These are phyloP conservation scores for Hiodon tergisus DNA, from an alignment of 2,113 vertebrate species.

Conservation along the genomic window DNA sequence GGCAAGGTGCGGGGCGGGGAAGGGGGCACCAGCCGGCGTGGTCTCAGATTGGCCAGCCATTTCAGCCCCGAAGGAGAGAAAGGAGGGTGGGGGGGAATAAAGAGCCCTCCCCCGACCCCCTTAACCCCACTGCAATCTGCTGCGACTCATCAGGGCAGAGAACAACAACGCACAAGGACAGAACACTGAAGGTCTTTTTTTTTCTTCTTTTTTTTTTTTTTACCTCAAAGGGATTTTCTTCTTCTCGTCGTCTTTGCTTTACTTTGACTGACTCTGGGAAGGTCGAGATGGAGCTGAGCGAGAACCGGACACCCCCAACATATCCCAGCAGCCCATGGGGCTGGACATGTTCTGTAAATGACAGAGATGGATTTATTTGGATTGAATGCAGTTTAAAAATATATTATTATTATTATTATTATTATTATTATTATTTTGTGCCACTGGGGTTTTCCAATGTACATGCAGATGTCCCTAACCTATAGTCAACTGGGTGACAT, in stretches of 20 bases:
- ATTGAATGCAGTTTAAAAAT: background rate
- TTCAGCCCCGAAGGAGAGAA: background rate
- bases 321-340: conserved; percentile 4
- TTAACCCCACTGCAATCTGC: too few relatives aligned
- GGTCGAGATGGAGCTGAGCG: background rate
- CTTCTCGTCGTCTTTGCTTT: background rate
- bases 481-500: background rate
- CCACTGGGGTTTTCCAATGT: background rate
- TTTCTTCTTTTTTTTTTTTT: background rate
- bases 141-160: background rate
- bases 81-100: background rate
- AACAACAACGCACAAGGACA: conserved; percentile 15
- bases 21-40: background rate
- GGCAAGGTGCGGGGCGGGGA: background rate
- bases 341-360: background rate
- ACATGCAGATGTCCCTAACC: background rate
- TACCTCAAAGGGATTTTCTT: background rate
- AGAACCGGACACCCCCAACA: background rate
- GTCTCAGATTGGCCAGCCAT: too few relatives aligned
- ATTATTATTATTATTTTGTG: background rate
- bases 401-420: background rate
- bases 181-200: conserved; percentile 22
- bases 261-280: conserved; percentile 11
- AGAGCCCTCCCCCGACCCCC: background rate
- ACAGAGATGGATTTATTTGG: background rate